Evolutionary conservation across 2,797 vertebrate genomes (phyloP).

Genomic region (Anabacerthia variegaticeps): DNA sequence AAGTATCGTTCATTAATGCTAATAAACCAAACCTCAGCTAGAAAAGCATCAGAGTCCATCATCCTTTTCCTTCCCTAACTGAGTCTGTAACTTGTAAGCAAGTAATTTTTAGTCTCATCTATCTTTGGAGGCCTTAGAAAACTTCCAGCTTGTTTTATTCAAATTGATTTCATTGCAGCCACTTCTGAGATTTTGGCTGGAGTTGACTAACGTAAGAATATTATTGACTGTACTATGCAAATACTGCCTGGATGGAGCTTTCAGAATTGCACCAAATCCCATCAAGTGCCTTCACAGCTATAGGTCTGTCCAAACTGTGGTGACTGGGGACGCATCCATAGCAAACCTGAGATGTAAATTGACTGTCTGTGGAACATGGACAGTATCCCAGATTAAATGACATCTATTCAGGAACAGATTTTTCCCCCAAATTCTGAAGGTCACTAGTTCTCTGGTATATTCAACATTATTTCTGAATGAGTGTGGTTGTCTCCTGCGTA

Average conservation of each 20-base stretch:
- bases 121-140: background rate
- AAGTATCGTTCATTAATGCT: background rate
- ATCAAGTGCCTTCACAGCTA: background rate
- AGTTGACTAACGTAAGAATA: background rate
- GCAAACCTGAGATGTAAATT: background rate
- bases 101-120: background rate
- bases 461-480: fast-evolving
- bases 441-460: background rate
- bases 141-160: background rate
- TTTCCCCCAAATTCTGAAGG: background rate
- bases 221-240: background rate
- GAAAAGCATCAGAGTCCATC: background rate
- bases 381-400: background rate
- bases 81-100: background rate
- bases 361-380: fast-evolving
- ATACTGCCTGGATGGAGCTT: background rate
- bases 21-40: background rate
- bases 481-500: background rate
- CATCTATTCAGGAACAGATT: background rate
- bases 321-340: background rate
- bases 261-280: background rate
- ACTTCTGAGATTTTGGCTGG: background rate
- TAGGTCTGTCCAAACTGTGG: background rate
- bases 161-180: background rate
- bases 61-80: background rate